A percentile compares a stretch with the other conserved stretches of the same genome.
phyloP scores from a whole-genome alignment of 2,797 vertebrate genomes.

The Etheostoma perlongum region DNA sequence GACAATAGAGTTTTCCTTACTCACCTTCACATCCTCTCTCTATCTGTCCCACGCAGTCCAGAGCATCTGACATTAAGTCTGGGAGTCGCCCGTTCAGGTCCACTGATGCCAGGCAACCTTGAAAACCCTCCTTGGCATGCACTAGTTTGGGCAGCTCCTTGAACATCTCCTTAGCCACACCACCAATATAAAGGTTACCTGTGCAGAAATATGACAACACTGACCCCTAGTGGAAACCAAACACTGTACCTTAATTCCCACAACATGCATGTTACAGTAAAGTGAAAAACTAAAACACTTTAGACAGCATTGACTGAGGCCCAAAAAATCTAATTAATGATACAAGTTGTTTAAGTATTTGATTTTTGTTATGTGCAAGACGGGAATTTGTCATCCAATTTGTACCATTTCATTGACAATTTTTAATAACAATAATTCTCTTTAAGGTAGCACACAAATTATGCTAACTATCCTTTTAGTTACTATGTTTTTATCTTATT shows the following conservation, averaged over 20 bases:
- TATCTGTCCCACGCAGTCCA: constrained; percentile 96
- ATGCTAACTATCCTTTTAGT: not conserved
- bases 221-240: constrained; percentile 76
- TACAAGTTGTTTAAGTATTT: not conserved
- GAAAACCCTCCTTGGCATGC: constrained; percentile 96
- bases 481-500: not conserved
- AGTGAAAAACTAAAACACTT: not conserved
- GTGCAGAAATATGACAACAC: constrained; percentile 56
- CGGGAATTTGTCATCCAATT: not conserved
- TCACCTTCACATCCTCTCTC: constrained; percentile 98
- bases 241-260: not conserved
- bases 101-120: constrained; percentile 95
- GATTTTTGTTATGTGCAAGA: not conserved
- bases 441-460: constrained; percentile 11
- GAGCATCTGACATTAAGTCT: constrained; percentile 94
- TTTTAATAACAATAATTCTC: constrained; percentile 9
- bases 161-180: constrained; percentile 95
- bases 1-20: constrained; percentile 13
- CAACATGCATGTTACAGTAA: not conserved
- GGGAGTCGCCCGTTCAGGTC: constrained; percentile 96
- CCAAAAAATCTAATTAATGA: too few species aligned
- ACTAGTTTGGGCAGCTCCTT: constrained; percentile 96
- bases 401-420: not conserved
- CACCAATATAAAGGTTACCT: constrained; percentile 95
- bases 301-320: not conserved